phyloP scores from a whole-genome alignment of 2,113 vertebrate species.

The Grus americana region DNA sequence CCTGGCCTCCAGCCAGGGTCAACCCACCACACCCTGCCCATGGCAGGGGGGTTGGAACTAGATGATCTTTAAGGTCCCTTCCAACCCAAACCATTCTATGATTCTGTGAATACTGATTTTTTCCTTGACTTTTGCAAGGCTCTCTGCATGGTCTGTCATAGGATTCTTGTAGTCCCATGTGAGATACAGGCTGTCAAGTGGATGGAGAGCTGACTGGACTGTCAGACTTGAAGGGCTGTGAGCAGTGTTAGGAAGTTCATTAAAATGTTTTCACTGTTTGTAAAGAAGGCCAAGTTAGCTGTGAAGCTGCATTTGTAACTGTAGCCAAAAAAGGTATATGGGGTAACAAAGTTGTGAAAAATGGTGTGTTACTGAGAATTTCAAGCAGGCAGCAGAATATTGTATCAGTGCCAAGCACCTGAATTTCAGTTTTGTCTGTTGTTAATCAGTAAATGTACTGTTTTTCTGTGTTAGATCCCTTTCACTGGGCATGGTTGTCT shows the following conservation, averaged over 20 bases:
- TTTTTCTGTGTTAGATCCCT: constrained; percentile 82
- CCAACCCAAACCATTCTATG: too few relatives aligned
- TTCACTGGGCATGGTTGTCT: constrained; percentile 97
- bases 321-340: background rate
- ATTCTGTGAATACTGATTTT: background rate
- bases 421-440: background rate
- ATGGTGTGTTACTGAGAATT: background rate
- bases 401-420: background rate
- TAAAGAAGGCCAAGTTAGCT: background rate
- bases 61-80: too few relatives aligned
- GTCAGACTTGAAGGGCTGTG: background rate
- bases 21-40: too few relatives aligned
- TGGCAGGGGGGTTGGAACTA: too few relatives aligned
- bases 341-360: background rate
- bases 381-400: background rate
- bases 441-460: background rate
- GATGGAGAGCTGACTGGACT: background rate
- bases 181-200: background rate
- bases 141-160: background rate
- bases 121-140: background rate
- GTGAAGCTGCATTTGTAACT: background rate
- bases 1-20: too few relatives aligned
- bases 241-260: background rate
- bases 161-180: background rate
- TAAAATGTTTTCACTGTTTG: background rate